Evolutionary conservation across 2,113 vertebrate genomes (phyloP).

Genomic region (Austrofundulus limnaeus): DNA sequence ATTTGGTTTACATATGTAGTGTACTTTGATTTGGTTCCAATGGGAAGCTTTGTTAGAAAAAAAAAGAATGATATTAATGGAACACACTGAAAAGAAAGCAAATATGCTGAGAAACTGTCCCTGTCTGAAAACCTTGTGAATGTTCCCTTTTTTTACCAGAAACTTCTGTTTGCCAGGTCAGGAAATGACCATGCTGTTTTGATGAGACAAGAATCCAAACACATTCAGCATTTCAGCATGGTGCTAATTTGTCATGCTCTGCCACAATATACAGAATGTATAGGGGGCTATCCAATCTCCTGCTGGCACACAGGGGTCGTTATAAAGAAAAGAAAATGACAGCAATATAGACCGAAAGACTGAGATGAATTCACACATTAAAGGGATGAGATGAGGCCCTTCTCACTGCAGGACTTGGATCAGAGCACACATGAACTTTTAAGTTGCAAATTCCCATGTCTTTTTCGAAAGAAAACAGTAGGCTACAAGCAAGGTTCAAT

Average conservation of each 20-base stretch:
- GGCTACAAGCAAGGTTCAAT: slow-evolving; percentile 17
- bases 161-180: slow-evolving; percentile 64
- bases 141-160: slow-evolving; percentile 55
- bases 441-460: slow-evolving; percentile 58
- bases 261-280: slow-evolving; percentile 63
- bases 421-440: slow-evolving; percentile 66
- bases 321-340: slow-evolving; percentile 55
- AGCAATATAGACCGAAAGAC: slow-evolving; percentile 70
- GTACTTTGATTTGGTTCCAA: slow-evolving; percentile 20
- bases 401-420: slow-evolving; percentile 63
- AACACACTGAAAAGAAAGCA: slow-evolving; percentile 29
- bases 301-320: slow-evolving; percentile 66
- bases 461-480: slow-evolving; percentile 11
- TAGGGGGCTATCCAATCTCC: slow-evolving; percentile 54
- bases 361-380: slow-evolving; percentile 77
- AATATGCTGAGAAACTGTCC: slow-evolving; percentile 54
- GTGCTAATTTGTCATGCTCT: slow-evolving; percentile 79
- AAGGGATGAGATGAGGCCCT: slow-evolving; percentile 74
- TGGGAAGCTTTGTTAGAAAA: slow-evolving; percentile 8
- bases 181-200: slow-evolving; percentile 73
- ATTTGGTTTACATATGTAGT: slow-evolving; percentile 19
- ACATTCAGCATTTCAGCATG: slow-evolving; percentile 66
- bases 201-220: slow-evolving; percentile 72
- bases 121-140: slow-evolving; percentile 46
- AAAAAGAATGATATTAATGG: slow-evolving; percentile 41